Percentiles rank a stretch among this genome's conserved stretches.
Conservation (phyloP, 2,888 invertebrate genomes). For the Apotomis capreana region DNA sequence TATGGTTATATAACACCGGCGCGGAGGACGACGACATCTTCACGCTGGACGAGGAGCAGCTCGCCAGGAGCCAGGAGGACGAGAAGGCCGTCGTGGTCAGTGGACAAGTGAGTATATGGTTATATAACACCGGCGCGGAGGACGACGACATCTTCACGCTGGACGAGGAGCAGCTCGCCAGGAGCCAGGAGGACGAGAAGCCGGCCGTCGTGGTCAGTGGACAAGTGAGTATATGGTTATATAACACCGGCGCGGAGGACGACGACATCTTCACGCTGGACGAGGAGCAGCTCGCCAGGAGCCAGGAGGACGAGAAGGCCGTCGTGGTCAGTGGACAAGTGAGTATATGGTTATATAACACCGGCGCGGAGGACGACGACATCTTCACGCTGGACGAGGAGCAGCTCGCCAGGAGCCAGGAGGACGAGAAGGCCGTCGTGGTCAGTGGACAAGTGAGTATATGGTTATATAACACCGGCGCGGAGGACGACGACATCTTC, state of each 20-base stretch:
- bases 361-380: constrained; percentile 30
- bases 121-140: too few species aligned
- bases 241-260: constrained; percentile 30
- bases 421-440: constrained; percentile 58
- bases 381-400: constrained; percentile 94
- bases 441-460: constrained; percentile 57
- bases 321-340: constrained; percentile 57
- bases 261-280: constrained; percentile 94
- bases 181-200: constrained; percentile 60
- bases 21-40: constrained; percentile 88
- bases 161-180: constrained; percentile 87
- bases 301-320: constrained; percentile 59
- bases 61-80: constrained; percentile 56
- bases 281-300: constrained; percentile 84
- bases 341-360: too few species aligned
- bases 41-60: constrained; percentile 90
- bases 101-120: constrained; percentile 56
- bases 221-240: constrained; percentile 50
- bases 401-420: constrained; percentile 66
- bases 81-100: constrained; percentile 54
- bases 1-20: constrained; percentile 2
- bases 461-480: too few species aligned
- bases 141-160: constrained; percentile 86
- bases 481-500: constrained; percentile 82
- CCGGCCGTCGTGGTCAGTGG: constrained; percentile 48